Percentiles rank a stretch among this genome's conserved stretches.
Conservation (phyloP, 2,797 vertebrate species). For the Tapera naevia region DNA sequence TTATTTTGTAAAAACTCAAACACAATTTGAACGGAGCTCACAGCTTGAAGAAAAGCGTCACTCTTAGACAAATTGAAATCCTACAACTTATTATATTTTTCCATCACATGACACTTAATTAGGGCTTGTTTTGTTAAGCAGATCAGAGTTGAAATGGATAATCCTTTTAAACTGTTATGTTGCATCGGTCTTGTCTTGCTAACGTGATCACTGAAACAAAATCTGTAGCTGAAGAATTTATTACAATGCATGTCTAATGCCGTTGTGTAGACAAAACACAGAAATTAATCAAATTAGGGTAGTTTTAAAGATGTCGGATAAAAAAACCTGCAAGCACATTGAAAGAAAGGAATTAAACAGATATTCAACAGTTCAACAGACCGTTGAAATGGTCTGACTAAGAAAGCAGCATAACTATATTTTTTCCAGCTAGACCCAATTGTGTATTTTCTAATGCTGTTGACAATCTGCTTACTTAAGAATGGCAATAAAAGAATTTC, state of each 20-base stretch:
- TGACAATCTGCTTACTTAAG: not conserved
- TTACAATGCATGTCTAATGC: not conserved
- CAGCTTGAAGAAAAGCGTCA: not conserved
- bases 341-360: not conserved
- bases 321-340: constrained; percentile 12
- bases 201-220: not conserved
- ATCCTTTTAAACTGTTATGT: not conserved
- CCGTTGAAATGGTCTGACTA: not conserved
- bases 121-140: not conserved
- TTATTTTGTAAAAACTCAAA: not conserved
- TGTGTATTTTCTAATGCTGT: not conserved
- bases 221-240: not conserved
- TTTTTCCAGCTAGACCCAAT: not conserved
- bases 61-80: not conserved
- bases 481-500: not conserved
- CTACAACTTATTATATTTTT: not conserved
- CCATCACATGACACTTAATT: not conserved
- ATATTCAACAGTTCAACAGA: not conserved
- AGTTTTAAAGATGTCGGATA: not conserved
- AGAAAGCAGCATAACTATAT: not conserved
- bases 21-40: not conserved
- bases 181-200: not conserved
- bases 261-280: not conserved
- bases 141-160: not conserved
- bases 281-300: constrained; percentile 29